Evolutionary conservation across 2,888 invertebrate species (phyloP), one percentile per base, ranked within the genome.

Genomic region (Melikaiella ostensackeni): DNA sequence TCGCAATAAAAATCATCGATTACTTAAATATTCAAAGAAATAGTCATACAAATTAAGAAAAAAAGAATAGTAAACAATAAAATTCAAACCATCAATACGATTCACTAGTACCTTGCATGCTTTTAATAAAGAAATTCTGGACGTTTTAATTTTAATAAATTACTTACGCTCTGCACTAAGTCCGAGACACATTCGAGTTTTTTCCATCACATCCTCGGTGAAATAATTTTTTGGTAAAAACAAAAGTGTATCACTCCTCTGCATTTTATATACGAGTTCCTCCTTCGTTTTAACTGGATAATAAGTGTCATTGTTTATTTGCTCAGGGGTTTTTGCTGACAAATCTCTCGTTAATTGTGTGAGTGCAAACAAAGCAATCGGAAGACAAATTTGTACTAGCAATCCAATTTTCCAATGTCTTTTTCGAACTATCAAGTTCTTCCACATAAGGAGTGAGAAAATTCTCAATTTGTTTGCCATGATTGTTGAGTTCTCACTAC

Each of bases 401-500:
- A 91, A 19, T 8, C 82, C 86, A 50, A 83, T 76, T 64, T 87
- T 86, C 89, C 90, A 91, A 64, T 91, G 87, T 24, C 88, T 88
- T 55, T 84, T 87, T 21, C 91, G 86, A 9, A 90, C 86, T n/a
- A 89, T 75, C n/a, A 83, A 82, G 77, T 91, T 89, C 81, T 91
- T 91, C 78, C 86, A 83, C 70, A 91, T 77, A n/a, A 91, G 80
- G 13, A 91, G 83, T 21, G 82, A 74, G 61, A 90, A 88, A n/a
- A 86, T 84, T 77, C 85, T 84, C 79, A 79, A 82, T 78, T 76
- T 81, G 38, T 19, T 75, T 63, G 59, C 46, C 59, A 62, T 75
- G 61, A 42, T 27, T 16, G n/a, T 50, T 59, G 6, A 63, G 21
- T 63, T 21, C n/a, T 63, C 11, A 21, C 33, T 33, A 50, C 30